Evolutionary conservation across 2,797 vertebrate genomes (phyloP), one percentile per base, ranked within the genome.

Genomic region (Phoeniculus purpureus): DNA sequence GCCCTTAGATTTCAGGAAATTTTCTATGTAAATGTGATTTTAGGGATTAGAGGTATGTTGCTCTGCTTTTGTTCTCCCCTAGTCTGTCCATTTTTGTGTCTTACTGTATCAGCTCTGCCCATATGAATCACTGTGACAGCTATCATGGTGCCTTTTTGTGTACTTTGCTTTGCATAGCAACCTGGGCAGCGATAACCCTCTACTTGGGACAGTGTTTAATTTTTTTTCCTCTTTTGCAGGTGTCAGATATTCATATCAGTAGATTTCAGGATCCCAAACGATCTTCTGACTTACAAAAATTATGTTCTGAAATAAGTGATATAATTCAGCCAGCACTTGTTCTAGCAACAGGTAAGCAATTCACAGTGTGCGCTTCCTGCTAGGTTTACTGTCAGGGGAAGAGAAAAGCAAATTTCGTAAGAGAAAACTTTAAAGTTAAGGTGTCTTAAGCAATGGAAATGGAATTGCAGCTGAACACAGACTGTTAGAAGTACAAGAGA

Each of bases 221-320:
- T 90, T 82, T 61, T 80, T 87, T 37, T n/a, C n/a, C 50, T 91
- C 82, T 94, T 95, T 89, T 94, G 62, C 89, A 99, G 99, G 98
- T 99, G 76, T 99, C 99, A 31, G 99, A 99, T 97, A 98, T 99
- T 93, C 99, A 99, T 93, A 98, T 99, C 88, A 99, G 99, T 96
- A 98, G 97, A 73, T 99, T 99, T 96, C 97, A 78, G 31, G 99
- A 99, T 97, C 98, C 98, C 6, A 97, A 80, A 85, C 97, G 99
- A 92, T 97, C 97, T 83, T 94, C 98, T 10, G 99, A 99, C 93
- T 99, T 99, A 48, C 98, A 99, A 96, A 98, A 96, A 93, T 99
- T 99, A 97, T 99, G 99, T 97, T 98, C 97, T 7, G 97, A 99
- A 96, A 99, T 98, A 65, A 95, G 99, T 64, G 97, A 98, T 80